Evolutionary conservation across 2,797 vertebrate species (phyloP).

Genomic region (Diplodus sargus): DNA sequence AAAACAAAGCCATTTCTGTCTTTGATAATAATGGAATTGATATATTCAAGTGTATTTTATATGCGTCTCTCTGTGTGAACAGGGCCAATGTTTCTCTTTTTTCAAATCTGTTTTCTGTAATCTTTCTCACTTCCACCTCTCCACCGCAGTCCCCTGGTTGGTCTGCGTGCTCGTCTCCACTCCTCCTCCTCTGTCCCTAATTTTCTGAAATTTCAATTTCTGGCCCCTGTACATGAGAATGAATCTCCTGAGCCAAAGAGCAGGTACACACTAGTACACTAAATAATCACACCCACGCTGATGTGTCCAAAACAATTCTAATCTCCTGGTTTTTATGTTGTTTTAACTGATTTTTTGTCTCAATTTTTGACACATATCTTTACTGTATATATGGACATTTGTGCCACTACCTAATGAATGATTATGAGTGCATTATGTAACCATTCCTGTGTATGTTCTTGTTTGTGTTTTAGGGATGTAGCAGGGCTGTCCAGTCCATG

Average conservation of each 20-base stretch:
- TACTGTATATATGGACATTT: neutral
- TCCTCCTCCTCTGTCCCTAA: slow-evolving; percentile 99
- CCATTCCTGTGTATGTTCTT: slow-evolving; percentile 18
- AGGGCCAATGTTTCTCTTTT: slow-evolving; percentile 37
- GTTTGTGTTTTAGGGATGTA: slow-evolving; percentile 86
- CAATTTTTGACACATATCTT: neutral
- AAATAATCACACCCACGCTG: neutral
- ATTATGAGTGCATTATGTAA: slow-evolving; percentile 13
- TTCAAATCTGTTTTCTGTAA: slow-evolving; percentile 43
- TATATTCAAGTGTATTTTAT: neutral
- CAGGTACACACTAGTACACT: slow-evolving; percentile 87
- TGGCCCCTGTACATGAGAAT: slow-evolving; percentile 96
- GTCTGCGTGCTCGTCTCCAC: slow-evolving; percentile 94
- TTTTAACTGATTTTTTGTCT: neutral
- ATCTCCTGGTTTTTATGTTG: neutral
- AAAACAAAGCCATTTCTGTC: neutral
- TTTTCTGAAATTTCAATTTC: slow-evolving; percentile 99
- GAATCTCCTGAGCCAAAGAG: slow-evolving; percentile 88
- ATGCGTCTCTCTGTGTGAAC: slow-evolving; percentile 38
- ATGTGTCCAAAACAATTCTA: neutral
- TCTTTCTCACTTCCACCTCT: slow-evolving; percentile 38
- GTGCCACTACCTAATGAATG: neutral
- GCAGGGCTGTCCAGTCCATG: slow-evolving; percentile 84
- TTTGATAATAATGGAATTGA: neutral
- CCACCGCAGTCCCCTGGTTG: slow-evolving; percentile 86